Evolutionary conservation across 2,888 invertebrate genomes (phyloP), one percentile per base, ranked within the genome.

Genomic region (Meloe dianella): DNA sequence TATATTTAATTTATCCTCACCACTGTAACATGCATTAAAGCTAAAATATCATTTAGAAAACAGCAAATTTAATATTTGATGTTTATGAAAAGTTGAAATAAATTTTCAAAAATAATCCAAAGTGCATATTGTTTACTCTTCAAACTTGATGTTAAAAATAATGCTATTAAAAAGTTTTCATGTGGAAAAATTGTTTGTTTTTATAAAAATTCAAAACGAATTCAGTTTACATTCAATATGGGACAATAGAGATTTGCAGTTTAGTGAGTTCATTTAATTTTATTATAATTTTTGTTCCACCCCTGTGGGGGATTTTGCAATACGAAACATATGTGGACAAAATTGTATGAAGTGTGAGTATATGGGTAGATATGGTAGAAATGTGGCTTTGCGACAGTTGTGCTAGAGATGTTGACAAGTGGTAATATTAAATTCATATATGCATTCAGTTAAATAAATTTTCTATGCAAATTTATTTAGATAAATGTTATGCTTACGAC

Each of bases 341-440:
- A 41, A 17, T 24, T 8, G 47, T 47, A 20, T n/a, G 10, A 9
- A 1, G 54, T 12, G 14, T 6, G 14, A 12, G 35, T 35, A 14
- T 14, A 9, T 30, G 9, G 10, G 35, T 35, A 14, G 38, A 41
- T 41, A 47, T 47, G 20, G 24, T 22, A 24, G 54, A 54, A 54
- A 54, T 54, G 54, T 24, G 54, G 54, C 12, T 24, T 54, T 24
- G 24, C 54, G 54, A 54, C 54, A 54, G 54, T 54, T 54, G 54
- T 24, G 24, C 12, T 54, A 20, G 54, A 54, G 54, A 54, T 54
- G 54, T 54, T 54, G 54, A 54, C 54, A 54, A 54, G 54, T 54
- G 54, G 22, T 54, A 24, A 54, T 54, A 54, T 54, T 54, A 54
- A 54, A 54, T 54, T 54, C 54, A 54, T 54, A 54, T 54, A 54